These are phyloP conservation scores for Siniperca undulata DNA, from an alignment of 2,797 vertebrate species.

Conservation along the genomic window DNA sequence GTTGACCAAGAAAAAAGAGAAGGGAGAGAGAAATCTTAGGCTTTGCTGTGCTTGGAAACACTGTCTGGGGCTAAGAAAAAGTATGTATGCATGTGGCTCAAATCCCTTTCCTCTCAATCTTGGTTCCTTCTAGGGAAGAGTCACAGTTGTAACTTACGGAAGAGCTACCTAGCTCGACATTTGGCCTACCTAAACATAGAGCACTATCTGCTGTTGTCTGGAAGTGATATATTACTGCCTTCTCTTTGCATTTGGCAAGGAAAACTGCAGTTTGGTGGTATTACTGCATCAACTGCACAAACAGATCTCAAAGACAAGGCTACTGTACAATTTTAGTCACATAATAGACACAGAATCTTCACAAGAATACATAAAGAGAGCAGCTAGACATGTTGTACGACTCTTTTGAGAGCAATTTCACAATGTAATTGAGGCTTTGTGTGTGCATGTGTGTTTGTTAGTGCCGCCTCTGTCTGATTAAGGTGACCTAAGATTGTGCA, in stretches of 20 bases:
- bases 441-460: constrained; percentile 56
- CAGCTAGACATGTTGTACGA: constrained; percentile 52
- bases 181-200: constrained; percentile 34
- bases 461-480: constrained; percentile 69
- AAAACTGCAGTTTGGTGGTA: constrained; percentile 44
- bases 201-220: constrained; percentile 13
- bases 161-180: constrained; percentile 21
- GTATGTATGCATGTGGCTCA: constrained; percentile 17
- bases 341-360: constrained; percentile 41
- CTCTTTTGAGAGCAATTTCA: constrained; percentile 73
- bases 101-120: constrained; percentile 14
- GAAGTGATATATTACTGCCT: constrained; percentile 59
- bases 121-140: constrained; percentile 15
- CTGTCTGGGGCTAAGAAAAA: constrained; percentile 51
- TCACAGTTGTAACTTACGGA: constrained; percentile 25
- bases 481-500: constrained; percentile 80
- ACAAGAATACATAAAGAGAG: constrained; percentile 62
- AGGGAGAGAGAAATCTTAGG: constrained; percentile 32
- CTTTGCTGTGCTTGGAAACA: constrained; percentile 60
- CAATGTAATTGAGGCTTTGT: constrained; percentile 66
- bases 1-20: constrained; percentile 34
- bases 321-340: constrained; percentile 37
- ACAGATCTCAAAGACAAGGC: constrained; percentile 43
- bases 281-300: constrained; percentile 43
- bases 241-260: constrained; percentile 42